Evolutionary conservation across 2,888 invertebrate species (phyloP).

Genomic region (Drosophila stalkeri): DNA sequence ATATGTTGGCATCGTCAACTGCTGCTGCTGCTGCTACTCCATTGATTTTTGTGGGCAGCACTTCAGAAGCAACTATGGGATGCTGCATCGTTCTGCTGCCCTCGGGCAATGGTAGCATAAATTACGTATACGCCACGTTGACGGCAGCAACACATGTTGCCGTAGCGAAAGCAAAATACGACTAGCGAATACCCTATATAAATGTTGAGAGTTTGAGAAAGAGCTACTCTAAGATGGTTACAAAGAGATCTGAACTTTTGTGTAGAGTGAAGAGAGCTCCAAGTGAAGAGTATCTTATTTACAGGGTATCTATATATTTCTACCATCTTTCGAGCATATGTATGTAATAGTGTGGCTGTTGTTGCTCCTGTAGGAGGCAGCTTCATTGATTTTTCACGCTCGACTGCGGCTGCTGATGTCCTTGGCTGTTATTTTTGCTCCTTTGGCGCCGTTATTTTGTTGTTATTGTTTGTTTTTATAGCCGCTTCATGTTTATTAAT

Average conservation of each 20-base stretch:
- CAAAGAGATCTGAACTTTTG: too few species aligned
- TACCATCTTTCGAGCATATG: not conserved
- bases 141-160: not conserved
- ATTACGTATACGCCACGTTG: conserved; percentile 12
- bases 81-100: conserved; percentile 2
- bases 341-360: conserved; percentile 2
- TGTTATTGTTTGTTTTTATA: conserved; percentile 48
- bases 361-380: conserved; percentile 35
- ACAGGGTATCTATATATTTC: conserved; percentile 6
- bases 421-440: conserved; percentile 69
- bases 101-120: not conserved
- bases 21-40: not conserved
- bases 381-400: conserved; percentile 72
- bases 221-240: not conserved
- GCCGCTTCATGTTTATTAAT: conserved; percentile 66
- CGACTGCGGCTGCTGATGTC: conserved; percentile 48
- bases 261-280: not conserved
- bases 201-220: not conserved
- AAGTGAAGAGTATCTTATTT: not conserved
- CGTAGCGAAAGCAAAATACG: not conserved
- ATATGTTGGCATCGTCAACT: conserved; percentile 3
- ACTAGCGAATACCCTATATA: not conserved
- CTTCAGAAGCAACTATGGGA: not conserved
- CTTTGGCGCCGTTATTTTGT: conserved; percentile 48
- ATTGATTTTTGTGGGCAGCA: conserved; percentile 8